Evolutionary conservation across 2,888 invertebrate genomes (phyloP), one percentile per base, ranked within the genome.

Genomic region (Disparrhopalites patrizii): DNA sequence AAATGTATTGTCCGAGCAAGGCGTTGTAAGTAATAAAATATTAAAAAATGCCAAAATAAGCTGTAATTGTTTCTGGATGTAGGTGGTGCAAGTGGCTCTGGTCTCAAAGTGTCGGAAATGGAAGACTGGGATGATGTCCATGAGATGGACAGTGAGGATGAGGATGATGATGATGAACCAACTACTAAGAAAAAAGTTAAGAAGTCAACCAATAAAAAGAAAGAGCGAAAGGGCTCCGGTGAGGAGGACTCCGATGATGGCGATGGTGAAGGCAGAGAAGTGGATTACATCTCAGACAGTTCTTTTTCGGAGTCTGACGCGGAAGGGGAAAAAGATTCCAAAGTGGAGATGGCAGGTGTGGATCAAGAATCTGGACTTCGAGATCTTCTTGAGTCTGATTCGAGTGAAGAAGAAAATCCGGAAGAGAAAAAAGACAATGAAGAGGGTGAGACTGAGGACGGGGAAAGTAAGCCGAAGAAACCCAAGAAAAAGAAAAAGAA

Each of bases 241-340:
- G 95, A 96, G 78, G 96, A 97, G 78, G 97, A 98, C 77, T 95
- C 95, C 72, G 97, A 97, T 79, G 96, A 97, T 78, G 96, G 95
- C 0, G 96, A 98, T 78, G 94, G 92, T 76, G 97, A 97, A 81
- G 96, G 96, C 0, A 81, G 91, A 61, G 97, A 98, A 82, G 85
- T 88, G 73, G 97, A 97, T 80, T 97, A 97, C 77, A 95, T 96
- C 77, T 91, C 93, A 0, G 91, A 91, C 78, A 90, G 89, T 0
- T 89, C 90, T 0, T 87, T 87, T 70, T 73, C 66, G 25, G 68
- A 20, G 5, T 27, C 43, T 81, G 62, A 51, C 18, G 77, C 77
- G 57, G 79, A 78, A 54, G 79, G 78, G 2, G 81, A 78, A 63
- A 91, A 87, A 81, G 83, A 86, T 58, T 89, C 87, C 77, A 93